Percentiles rank a stretch among this genome's conserved stretches.
phyloP scores from a whole-genome alignment of 2,797 vertebrate genomes.

The Parotocinclus haroldoi region DNA sequence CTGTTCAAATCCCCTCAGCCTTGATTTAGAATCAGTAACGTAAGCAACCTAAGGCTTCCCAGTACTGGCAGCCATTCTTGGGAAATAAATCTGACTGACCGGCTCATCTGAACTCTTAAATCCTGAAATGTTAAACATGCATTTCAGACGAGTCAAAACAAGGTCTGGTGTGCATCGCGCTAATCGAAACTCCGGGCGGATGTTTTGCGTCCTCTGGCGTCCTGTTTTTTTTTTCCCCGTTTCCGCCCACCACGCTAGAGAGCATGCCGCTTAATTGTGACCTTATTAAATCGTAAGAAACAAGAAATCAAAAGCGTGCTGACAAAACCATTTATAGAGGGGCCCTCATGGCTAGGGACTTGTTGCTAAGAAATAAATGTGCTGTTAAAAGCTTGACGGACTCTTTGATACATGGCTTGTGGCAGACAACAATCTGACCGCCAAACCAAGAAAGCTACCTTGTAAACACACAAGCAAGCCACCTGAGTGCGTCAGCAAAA shows the following conservation, averaged over 20 bases:
- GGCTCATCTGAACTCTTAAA: too few relatives aligned
- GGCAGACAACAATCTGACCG: slow-evolving; percentile 1
- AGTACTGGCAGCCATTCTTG: too few relatives aligned
- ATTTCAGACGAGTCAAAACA: too few relatives aligned
- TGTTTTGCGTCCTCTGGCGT: background rate
- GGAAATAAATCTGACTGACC: too few relatives aligned
- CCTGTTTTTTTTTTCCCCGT: slow-evolving; percentile 30
- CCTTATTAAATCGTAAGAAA: slow-evolving; percentile 32
- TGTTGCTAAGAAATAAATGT: background rate
- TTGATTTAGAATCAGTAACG: too few relatives aligned
- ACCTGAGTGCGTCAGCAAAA: background rate
- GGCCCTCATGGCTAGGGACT: background rate
- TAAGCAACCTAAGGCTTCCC: too few relatives aligned
- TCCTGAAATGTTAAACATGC: too few relatives aligned
- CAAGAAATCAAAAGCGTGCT: slow-evolving; percentile 17
- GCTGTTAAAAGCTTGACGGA: background rate
- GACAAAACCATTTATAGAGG: slow-evolving; percentile 24
- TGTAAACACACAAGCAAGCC: slow-evolving; percentile 5
- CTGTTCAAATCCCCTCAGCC: too few relatives aligned
- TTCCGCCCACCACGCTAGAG: slow-evolving; percentile 4
- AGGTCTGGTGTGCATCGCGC: too few relatives aligned
- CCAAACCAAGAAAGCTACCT: background rate
- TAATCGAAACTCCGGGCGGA: background rate
- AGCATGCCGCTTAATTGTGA: slow-evolving; percentile 27
- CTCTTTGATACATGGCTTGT: background rate